Percentiles rank a stretch among this genome's conserved stretches.
phyloP scores from a whole-genome alignment of 2,888 invertebrate species.

The Tetragnatha montana region DNA sequence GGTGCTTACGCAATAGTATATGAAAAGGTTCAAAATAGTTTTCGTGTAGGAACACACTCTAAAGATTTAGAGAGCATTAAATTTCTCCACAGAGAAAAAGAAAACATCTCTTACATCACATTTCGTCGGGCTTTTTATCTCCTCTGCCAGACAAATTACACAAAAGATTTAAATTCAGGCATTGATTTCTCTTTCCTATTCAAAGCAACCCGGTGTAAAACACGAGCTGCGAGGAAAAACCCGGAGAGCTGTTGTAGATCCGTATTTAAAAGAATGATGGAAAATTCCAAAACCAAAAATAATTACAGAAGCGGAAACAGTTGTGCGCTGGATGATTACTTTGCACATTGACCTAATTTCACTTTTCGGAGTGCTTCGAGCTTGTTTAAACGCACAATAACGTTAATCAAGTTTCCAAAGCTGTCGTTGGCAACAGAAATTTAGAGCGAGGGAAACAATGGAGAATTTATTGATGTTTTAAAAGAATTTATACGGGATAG shows the following conservation, averaged over 20 bases:
- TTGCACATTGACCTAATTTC: conserved; percentile 55
- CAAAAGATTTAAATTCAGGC: not conserved
- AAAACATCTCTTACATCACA: not conserved
- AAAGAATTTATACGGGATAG: too few relatives aligned
- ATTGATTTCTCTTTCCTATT: conserved; percentile 3
- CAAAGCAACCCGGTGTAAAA: not conserved
- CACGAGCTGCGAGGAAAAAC: conserved; percentile 27
- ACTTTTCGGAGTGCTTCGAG: not conserved
- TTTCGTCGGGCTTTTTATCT: not conserved
- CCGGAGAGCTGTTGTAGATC: not conserved
- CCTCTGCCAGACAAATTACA: not conserved
- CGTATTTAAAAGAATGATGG: not conserved
- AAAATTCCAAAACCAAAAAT: conserved; percentile 38
- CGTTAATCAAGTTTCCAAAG: not conserved
- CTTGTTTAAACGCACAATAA: conserved; percentile 29
- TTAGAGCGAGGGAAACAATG: not conserved
- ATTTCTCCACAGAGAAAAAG: not conserved
- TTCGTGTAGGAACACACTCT: too few relatives aligned
- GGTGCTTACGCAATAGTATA: too few relatives aligned
- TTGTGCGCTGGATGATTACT: conserved; percentile 23
- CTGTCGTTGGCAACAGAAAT: not conserved
- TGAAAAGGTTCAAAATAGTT: too few relatives aligned
- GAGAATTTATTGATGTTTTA: too few relatives aligned
- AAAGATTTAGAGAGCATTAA: too few relatives aligned
- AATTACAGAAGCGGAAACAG: conserved; percentile 45